Percentiles rank a stretch among this genome's conserved stretches.
Conservation (phyloP, 1,140 invertebrate species). For the Eufriesea mexicana region DNA sequence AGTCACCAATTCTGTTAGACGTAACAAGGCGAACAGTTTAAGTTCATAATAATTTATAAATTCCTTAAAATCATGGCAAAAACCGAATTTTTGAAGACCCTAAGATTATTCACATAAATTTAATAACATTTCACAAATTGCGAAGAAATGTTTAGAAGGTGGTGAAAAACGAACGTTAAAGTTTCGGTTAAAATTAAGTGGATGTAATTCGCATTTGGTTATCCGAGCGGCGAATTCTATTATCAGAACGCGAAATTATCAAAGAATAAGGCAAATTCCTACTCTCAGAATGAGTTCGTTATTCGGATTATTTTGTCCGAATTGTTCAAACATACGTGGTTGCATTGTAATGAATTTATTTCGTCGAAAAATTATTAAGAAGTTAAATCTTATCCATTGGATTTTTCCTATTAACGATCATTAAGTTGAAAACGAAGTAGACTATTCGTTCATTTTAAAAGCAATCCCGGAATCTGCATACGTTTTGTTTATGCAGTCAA, state of each 20-base stretch:
- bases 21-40: no score
- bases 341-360: not conserved
- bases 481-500: not conserved
- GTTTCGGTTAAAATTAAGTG: not conserved
- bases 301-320: constrained; percentile 3
- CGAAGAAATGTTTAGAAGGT: not conserved
- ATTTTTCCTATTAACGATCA: not conserved
- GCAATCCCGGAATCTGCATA: not conserved
- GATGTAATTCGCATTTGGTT: not conserved
- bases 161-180: not conserved
- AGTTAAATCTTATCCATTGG: not conserved
- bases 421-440: not conserved
- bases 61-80: no score
- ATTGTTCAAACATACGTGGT: not conserved
- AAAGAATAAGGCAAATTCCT: not conserved
- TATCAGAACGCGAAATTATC: not conserved
- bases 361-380: not conserved
- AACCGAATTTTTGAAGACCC: not conserved
- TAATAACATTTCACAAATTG: not conserved
- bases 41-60: no score
- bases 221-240: not conserved
- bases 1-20: no score
- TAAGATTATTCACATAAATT: not conserved
- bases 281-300: not conserved
- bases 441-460: not conserved